A percentile compares a stretch with the other conserved stretches of the same genome.
phyloP scores from a whole-genome alignment of 92 coral and sea anemone genomes.

The Montipora capitata region DNA sequence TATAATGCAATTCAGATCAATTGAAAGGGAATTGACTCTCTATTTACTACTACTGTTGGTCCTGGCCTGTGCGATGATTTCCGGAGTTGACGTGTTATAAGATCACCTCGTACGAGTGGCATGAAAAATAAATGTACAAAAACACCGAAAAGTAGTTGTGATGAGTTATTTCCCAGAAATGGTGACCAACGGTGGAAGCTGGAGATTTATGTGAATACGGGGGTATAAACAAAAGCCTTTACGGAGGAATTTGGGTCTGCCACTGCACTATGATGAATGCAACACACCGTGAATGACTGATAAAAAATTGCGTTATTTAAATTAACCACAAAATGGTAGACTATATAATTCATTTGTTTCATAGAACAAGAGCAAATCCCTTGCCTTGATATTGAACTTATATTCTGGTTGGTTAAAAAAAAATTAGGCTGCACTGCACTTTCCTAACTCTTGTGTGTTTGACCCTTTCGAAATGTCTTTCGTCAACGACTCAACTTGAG shows the following conservation, averaged over 20 bases:
- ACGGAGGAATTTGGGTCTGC: too few relatives aligned
- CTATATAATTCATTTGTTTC: background rate
- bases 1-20: too few relatives aligned
- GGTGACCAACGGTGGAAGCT: too few relatives aligned
- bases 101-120: background rate
- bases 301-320: too few relatives aligned
- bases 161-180: background rate
- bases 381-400: too few relatives aligned
- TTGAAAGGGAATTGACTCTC: background rate
- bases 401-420: too few relatives aligned
- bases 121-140: background rate
- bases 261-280: too few relatives aligned
- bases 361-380: background rate
- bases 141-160: background rate
- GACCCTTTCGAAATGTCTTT: slow-evolving; percentile 27
- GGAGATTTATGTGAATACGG: background rate
- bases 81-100: background rate
- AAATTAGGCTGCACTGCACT: background rate
- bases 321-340: too few relatives aligned
- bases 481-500: slow-evolving; percentile 22
- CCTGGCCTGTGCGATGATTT: too few relatives aligned
- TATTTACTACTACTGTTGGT: too few relatives aligned
- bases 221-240: background rate
- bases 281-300: too few relatives aligned
- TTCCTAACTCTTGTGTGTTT: background rate